Base-by-base conservation (phyloP, 2,888 invertebrate genomes). In the Endotricha flammealis region DNA sequence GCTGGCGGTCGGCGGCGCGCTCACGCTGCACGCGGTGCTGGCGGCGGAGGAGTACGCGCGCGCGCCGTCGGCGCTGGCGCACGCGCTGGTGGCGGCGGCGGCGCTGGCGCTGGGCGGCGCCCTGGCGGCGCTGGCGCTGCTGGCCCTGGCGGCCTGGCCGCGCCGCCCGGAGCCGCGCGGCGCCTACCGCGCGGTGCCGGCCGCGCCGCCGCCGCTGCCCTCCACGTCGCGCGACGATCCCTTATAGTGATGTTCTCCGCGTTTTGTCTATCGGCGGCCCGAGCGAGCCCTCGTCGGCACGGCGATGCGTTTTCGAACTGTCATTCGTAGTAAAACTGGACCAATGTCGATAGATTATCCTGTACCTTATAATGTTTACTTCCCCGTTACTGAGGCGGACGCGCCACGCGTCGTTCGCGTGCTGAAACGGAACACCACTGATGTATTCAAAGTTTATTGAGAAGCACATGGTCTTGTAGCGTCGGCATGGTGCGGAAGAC, bases 171-270 rank as follows among this genome's bases (percentile, higher is more conserved):
- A 37, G 43, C 41, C 34, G 44, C 41, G 36, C 36, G 33, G 31
- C 38, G 36, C 17, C 29, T 29, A 34, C 23, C 32, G 36, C 20
- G 32, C 31, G n/a, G n/a, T n/a, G n/a, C 24, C 29, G 37, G 34
- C 46, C 44, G 51, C 38, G 50, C 53, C 33, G 59, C 58, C 44
- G 41, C 44, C 51, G 49, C 44, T 39, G 45, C 53, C 65, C 37
- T 48, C 61, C 49, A 45, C 68, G 33, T 50, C 60, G 38, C 66
- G 58, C 43, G 70, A 67, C 60, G 53, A 58, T 50, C 66, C 70
- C 48, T 82, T 81, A 82, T 82, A 82, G 82, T 78, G 78, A 64
- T 63, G 37, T 16, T 37, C 45, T 48, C 57, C 16, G 29, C 30
- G n/a, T n/a, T n/a, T n/a, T n/a, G n/a, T n/a, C n/a, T n/a, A n/a